phyloP scores from a whole-genome alignment of 2,113 vertebrate species.

The Ailurus styani region DNA sequence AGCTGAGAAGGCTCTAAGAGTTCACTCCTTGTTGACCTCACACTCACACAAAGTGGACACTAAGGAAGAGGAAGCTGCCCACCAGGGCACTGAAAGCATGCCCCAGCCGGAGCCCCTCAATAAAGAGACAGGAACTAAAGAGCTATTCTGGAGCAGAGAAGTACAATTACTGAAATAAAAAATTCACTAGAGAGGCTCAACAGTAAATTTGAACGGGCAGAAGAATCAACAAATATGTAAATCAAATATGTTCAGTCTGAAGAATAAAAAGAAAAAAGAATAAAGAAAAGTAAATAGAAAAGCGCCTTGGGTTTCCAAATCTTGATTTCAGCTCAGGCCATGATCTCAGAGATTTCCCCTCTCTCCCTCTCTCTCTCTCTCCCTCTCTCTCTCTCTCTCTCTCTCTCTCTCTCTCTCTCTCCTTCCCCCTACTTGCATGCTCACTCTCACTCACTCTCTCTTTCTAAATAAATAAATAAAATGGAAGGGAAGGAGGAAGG shows the following conservation, averaged over 20 bases:
- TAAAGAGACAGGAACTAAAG: neutral
- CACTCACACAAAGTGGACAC: neutral
- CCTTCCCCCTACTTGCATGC: neutral
- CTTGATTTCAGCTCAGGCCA: neutral
- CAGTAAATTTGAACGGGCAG: neutral
- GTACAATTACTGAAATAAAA: neutral
- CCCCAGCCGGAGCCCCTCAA: neutral
- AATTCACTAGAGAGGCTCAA: neutral
- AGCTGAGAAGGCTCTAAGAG: neutral
- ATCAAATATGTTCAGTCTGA: neutral
- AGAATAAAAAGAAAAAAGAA: neutral
- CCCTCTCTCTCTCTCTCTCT: neutral
- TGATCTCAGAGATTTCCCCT: neutral
- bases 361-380: neutral
- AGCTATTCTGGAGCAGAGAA: neutral
- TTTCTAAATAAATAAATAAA: neutral
- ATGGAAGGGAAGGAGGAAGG: neutral
- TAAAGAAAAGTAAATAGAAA: neutral
- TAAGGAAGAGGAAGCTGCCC: neutral
- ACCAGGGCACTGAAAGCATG: neutral
- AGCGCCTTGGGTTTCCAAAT: neutral
- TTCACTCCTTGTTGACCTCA: neutral
- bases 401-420: neutral
- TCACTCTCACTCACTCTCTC: neutral
- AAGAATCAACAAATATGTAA: neutral